phyloP scores from a whole-genome alignment of 2,113 vertebrate genomes.

The Corvus cornix region DNA sequence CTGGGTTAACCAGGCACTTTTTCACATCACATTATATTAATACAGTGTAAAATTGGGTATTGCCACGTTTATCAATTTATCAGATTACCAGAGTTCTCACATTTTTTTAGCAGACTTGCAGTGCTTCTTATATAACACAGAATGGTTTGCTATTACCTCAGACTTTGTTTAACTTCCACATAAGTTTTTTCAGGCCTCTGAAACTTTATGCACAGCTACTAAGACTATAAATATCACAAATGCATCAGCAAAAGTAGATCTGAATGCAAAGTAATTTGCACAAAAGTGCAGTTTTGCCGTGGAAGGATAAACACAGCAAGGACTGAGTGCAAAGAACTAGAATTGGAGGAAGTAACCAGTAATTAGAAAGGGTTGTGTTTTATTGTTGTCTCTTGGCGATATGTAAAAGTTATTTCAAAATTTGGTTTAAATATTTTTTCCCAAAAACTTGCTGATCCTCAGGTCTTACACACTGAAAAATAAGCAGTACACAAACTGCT shows the following conservation, averaged over 20 bases:
- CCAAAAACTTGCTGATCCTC: neutral
- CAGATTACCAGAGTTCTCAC: neutral
- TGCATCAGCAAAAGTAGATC: neutral
- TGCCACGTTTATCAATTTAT: neutral
- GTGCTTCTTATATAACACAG: neutral
- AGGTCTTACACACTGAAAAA: neutral
- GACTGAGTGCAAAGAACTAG: neutral
- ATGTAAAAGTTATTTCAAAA: neutral
- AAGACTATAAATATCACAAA: neutral
- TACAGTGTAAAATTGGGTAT: neutral
- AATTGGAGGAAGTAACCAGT: neutral
- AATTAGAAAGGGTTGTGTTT: neutral
- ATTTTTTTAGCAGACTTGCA: neutral
- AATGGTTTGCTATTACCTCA: neutral
- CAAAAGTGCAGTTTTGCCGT: neutral
- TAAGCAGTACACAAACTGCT: neutral
- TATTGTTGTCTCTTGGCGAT: neutral
- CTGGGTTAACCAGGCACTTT: slow-evolving; percentile 17
- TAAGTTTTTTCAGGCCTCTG: neutral
- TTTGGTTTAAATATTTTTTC: neutral
- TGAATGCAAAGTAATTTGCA: neutral
- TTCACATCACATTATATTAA: neutral
- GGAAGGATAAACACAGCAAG: neutral
- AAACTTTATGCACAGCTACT: neutral
- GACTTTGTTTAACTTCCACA: neutral